A percentile compares a stretch with the other conserved stretches of the same genome.
Conservation (phyloP, 1,140 invertebrate species). For the Panulirus ornatus region DNA sequence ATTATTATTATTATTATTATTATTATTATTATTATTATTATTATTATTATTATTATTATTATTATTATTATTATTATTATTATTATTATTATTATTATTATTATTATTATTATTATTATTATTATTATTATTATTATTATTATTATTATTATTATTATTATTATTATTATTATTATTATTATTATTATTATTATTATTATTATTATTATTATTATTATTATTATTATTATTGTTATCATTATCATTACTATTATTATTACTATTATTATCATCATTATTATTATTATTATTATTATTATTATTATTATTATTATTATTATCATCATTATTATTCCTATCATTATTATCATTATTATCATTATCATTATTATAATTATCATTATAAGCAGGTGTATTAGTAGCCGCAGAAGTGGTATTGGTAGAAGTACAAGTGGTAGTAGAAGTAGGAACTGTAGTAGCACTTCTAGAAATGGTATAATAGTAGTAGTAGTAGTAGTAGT, state of each 20-base stretch:
- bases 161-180: background rate
- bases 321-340: background rate
- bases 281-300: slow-evolving; percentile 15
- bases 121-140: background rate
- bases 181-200: background rate
- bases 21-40: background rate
- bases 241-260: background rate
- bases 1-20: background rate
- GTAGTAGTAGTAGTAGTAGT: slow-evolving; percentile 5
- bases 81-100: background rate
- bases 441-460: background rate
- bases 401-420: background rate
- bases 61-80: background rate
- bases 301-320: background rate
- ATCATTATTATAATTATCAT: background rate
- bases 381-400: background rate
- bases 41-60: background rate
- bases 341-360: background rate
- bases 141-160: background rate
- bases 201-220: background rate
- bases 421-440: background rate
- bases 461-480: background rate
- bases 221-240: background rate
- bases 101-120: background rate
- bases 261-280: slow-evolving; percentile 4